phyloP scores from a whole-genome alignment of 2,797 vertebrate genomes.

The Borostomias antarcticus region DNA sequence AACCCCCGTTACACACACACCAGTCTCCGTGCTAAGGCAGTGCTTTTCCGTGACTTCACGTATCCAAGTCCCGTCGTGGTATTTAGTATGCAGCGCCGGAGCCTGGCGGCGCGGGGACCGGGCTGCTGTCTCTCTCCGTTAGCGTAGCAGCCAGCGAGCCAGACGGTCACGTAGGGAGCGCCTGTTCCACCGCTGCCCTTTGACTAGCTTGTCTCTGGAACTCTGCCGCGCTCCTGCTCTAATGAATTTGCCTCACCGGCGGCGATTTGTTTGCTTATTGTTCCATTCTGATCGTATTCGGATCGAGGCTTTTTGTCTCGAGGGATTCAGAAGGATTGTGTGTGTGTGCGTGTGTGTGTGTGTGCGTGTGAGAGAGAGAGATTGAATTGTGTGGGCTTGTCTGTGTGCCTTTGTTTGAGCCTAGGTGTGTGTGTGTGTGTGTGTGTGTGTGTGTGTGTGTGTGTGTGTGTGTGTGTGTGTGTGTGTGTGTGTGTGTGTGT shows the following conservation, averaged over 20 bases:
- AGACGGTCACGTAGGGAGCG: conserved; percentile 70
- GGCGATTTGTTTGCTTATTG: conserved; percentile 44
- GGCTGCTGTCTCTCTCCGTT: conserved; percentile 52
- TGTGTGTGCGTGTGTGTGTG: conserved; percentile 3
- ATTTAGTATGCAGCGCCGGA: neutral
- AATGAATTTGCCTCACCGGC: conserved; percentile 30
- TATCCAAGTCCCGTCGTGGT: too few species aligned
- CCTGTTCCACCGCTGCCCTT: too few species aligned
- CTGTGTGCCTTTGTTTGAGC: too few species aligned
- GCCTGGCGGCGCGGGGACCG: conserved; percentile 64
- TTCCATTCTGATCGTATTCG: conserved; percentile 50
- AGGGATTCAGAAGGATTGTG: conserved; percentile 13
- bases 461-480: conserved; percentile 3
- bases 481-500: neutral
- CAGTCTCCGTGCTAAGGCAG: too few species aligned
- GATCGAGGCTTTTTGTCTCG: conserved; percentile 57
- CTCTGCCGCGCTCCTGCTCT: too few species aligned
- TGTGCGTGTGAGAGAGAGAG: too few species aligned
- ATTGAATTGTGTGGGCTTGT: too few species aligned
- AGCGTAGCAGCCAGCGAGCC: conserved; percentile 56
- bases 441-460: neutral
- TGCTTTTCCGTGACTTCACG: too few species aligned
- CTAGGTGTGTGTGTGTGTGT: conserved; percentile 9
- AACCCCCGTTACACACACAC: too few species aligned
- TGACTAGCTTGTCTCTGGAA: too few species aligned